Evolutionary conservation across 1,140 invertebrate genomes (phyloP).

Genomic region (Agraylea sexmaculata): DNA sequence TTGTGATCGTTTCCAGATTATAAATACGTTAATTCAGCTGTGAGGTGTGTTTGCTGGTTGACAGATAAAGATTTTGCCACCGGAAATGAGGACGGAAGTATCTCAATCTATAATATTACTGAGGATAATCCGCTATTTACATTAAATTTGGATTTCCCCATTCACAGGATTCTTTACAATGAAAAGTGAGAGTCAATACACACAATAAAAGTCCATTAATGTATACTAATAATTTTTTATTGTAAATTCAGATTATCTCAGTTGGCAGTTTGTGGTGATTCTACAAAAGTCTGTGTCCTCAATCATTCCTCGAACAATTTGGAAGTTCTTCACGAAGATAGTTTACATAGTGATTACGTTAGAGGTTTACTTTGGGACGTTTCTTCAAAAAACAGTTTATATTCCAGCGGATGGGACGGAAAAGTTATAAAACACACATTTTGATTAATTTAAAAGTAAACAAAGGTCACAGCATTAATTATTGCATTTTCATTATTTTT

Average conservation of each 20-base stretch:
- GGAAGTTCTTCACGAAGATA: slow-evolving; percentile 29
- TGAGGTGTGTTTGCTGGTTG: slow-evolving; percentile 31
- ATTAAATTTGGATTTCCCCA: slow-evolving; percentile 10
- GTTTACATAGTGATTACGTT: slow-evolving; percentile 29
- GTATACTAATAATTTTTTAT: slow-evolving; percentile 6
- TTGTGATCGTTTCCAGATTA: slow-evolving; percentile 25
- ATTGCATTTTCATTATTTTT: background rate
- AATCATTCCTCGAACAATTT: slow-evolving; percentile 21
- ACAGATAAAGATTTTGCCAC: slow-evolving; percentile 29
- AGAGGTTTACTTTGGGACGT: slow-evolving; percentile 32
- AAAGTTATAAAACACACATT: slow-evolving; percentile 26
- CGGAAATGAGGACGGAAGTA: slow-evolving; percentile 33
- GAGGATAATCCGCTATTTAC: background rate
- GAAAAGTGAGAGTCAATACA: slow-evolving; percentile 11
- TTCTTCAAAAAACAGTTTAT: slow-evolving; percentile 23
- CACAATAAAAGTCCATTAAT: too few relatives aligned
- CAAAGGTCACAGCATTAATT: background rate
- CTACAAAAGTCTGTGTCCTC: slow-evolving; percentile 32
- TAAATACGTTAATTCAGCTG: slow-evolving; percentile 27
- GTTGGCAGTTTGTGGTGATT: slow-evolving; percentile 35
- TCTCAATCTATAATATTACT: slow-evolving; percentile 27
- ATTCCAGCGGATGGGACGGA: slow-evolving; percentile 34
- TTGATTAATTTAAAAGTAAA: slow-evolving; percentile 3
- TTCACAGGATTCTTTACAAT: slow-evolving; percentile 18
- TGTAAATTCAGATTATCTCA: slow-evolving; percentile 27